These are phyloP conservation scores for Cossypha dichroa DNA, from an alignment of 2,797 vertebrate genomes.

Conservation along the genomic window DNA sequence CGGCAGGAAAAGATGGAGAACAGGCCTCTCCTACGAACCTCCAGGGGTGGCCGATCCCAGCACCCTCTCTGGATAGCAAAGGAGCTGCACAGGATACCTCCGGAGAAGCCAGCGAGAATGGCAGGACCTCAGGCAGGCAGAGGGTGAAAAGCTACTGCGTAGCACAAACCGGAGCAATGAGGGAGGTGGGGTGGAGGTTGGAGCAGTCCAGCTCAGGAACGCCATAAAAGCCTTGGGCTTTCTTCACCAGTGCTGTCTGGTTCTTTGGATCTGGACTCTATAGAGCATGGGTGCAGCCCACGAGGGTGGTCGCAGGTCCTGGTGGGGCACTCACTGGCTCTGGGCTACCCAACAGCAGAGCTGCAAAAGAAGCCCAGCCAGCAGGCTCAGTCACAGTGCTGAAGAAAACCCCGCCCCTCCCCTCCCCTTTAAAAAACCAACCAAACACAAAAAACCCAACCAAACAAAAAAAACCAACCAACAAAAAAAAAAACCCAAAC, in stretches of 20 bases:
- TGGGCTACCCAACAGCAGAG: rapidly evolving
- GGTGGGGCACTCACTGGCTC: not conserved
- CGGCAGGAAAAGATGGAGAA: rapidly evolving
- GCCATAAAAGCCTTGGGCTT: not conserved
- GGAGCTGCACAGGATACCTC: not conserved
- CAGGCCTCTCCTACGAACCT: rapidly evolving
- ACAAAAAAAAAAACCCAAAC: not conserved
- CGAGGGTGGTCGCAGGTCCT: rapidly evolving
- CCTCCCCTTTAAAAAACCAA: no score
- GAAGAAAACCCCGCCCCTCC: not conserved
- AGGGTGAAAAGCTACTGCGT: not conserved
- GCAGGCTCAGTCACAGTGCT: not conserved
- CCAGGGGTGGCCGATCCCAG: rapidly evolving
- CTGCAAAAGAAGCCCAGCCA: not conserved
- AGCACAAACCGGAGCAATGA: rapidly evolving
- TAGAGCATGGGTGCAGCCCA: not conserved
- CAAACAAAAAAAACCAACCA: not conserved
- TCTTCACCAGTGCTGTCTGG: rapidly evolving
- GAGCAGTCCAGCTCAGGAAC: rapidly evolving
- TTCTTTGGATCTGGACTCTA: rapidly evolving
- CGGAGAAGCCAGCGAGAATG: rapidly evolving
- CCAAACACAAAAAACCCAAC: no score
- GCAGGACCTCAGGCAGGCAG: not conserved
- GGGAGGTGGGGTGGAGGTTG: rapidly evolving
- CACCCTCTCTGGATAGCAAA: not conserved